These are phyloP conservation scores for Papilio protenor DNA, from an alignment of 2,888 invertebrate genomes.

Conservation along the genomic window DNA sequence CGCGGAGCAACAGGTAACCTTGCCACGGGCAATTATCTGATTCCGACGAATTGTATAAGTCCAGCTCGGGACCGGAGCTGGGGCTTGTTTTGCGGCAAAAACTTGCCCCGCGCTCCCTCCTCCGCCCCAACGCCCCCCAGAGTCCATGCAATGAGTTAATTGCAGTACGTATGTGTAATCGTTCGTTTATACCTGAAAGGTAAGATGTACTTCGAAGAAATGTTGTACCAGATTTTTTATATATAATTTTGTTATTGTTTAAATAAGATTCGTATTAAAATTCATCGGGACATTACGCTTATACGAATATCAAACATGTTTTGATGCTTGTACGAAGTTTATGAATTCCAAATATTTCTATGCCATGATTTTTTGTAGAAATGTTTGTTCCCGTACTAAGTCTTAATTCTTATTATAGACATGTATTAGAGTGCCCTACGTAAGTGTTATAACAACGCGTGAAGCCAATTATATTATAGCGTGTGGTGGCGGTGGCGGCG, in stretches of 20 bases:
- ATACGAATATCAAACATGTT: not conserved
- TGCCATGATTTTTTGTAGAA: too few relatives aligned
- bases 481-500: not conserved
- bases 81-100: conserved; percentile 5
- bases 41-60: conserved; percentile 6
- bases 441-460: not conserved
- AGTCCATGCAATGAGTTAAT: conserved; percentile 1
- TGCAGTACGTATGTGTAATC: not conserved
- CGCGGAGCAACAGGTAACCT: conserved; percentile 20
- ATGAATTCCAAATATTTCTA: too few relatives aligned
- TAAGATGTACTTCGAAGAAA: not conserved
- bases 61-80: conserved; percentile 18
- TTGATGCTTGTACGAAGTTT: not conserved
- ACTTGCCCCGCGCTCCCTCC: not conserved
- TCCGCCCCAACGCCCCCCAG: not conserved
- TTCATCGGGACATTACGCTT: not conserved
- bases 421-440: not conserved
- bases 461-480: not conserved
- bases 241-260: not conserved
- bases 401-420: not conserved
- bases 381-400: too few relatives aligned
- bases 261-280: not conserved
- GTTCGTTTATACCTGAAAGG: not conserved
- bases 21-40: conserved; percentile 22
- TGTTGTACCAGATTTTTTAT: not conserved